Base-by-base conservation (phyloP, 2,888 invertebrate genomes). In the Patella depressa region DNA sequence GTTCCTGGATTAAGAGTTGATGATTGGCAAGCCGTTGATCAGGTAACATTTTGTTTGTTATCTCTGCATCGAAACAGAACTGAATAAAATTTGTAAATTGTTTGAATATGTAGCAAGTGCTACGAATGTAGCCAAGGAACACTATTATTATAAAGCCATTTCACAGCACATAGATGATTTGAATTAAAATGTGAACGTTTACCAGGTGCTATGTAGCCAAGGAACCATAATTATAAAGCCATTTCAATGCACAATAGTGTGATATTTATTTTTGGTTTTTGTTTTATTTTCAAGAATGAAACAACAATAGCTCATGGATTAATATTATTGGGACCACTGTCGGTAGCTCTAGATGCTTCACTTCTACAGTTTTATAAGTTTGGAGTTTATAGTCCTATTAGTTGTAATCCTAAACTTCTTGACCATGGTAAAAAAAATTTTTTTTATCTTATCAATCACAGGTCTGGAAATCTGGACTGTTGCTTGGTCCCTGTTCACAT, bases 261-360 rank as follows among this genome's bases (percentile, higher is more conserved):
- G 24, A 34, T 34, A 7, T 45, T 19, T 71, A n/a, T 53, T 73
- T 29, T 71, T 19, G 0, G 7, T 1, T 45, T 45, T 45, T 45
- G 7, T 73, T 9, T 55, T 72, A 65, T 55, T 9, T 81, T 83
- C n/a, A 79, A 89, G 88, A 85, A 89, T 75, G 89, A 89, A 79
- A 87, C 87, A 2, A 78, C 79, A 12, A 88, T 89, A n/a, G 88
- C 89, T 0, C 82, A 84, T n/a, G 85, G 85, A 45, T 77, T 89
- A 73, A 85, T 88, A 83, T 77, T 79, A 45, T 78, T 82, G 17
- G 90, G 89, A 17, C 90, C 90, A 2, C 79, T 90, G 34, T 89
- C 89, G 15, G 85, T 88, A 2, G 90, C 88, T 7, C 75, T 90
- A 34, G 87, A 90, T 79, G 90, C 89, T 15, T 79, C 79, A 17